phyloP scores from a whole-genome alignment of 2,797 vertebrate species.

The Chelonia mydas region DNA sequence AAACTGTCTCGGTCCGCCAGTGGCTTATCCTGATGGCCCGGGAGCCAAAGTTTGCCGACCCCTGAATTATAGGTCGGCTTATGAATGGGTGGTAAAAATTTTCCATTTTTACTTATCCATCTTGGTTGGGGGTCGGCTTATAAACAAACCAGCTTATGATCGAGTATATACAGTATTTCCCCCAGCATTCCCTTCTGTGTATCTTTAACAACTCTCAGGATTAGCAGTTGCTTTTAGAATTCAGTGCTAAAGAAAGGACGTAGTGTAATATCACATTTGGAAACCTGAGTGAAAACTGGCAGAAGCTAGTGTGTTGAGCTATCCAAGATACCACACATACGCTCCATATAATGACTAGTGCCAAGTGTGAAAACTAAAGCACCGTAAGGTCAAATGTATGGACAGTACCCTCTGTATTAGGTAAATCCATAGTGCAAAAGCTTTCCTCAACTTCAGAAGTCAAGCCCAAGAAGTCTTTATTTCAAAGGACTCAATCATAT shows the following conservation, averaged over 20 bases:
- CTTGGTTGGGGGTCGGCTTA: too few species aligned
- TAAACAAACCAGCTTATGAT: too few species aligned
- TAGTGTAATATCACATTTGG: constrained; percentile 74
- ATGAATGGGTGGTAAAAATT: too few species aligned
- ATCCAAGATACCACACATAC: constrained; percentile 62
- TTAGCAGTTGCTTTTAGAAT: constrained; percentile 66
- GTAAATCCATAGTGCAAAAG: constrained; percentile 9
- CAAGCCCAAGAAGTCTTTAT: neutral
- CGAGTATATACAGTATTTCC: constrained; percentile 26
- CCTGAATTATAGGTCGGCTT: too few species aligned
- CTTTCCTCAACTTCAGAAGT: neutral
- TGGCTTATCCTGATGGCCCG: too few species aligned
- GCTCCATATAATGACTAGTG: constrained; percentile 34
- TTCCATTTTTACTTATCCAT: too few species aligned
- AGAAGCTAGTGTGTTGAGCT: constrained; percentile 33
- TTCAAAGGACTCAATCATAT: neutral
- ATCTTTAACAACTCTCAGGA: constrained; percentile 64
- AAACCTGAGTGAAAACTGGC: constrained; percentile 74
- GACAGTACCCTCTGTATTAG: neutral
- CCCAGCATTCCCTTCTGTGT: constrained; percentile 29
- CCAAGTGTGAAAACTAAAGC: constrained; percentile 51
- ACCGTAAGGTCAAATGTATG: constrained; percentile 20
- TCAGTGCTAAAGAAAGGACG: constrained; percentile 63
- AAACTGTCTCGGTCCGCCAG: too few species aligned
- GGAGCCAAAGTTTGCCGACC: too few species aligned